Evolutionary conservation across 2,113 vertebrate genomes (phyloP).

Genomic region (Toxostoma redivivum): DNA sequence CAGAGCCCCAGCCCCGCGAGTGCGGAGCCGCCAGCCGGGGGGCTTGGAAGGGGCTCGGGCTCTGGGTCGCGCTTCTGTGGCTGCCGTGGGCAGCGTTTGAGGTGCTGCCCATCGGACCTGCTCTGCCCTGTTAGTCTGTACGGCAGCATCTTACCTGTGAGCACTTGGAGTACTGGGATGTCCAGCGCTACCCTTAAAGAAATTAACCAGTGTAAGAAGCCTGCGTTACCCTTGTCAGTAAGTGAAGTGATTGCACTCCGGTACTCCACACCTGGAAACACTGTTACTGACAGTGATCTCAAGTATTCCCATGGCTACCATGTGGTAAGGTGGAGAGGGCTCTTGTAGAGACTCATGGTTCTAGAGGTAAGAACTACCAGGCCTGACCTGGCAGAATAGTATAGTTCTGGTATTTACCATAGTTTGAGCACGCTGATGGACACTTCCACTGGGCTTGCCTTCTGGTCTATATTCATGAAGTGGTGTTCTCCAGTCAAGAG

Average conservation of each 20-base stretch:
- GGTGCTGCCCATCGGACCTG: not conserved
- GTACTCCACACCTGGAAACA: not conserved
- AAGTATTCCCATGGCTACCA: rapidly evolving
- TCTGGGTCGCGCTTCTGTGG: not conserved
- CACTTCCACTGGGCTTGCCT: rapidly evolving
- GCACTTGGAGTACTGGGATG: rapidly evolving
- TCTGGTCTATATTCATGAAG: not conserved
- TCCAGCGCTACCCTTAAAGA: rapidly evolving
- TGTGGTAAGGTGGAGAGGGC: not conserved
- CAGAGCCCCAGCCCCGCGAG: not conserved
- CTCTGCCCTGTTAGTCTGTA: not conserved
- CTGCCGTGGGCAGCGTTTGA: not conserved
- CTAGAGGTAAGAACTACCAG: not conserved
- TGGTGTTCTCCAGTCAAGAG: not conserved
- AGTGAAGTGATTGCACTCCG: not conserved
- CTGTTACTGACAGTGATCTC: not conserved
- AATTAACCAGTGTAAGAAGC: not conserved
- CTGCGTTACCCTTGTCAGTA: not conserved
- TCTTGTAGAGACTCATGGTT: rapidly evolving
- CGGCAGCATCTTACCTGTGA: not conserved
- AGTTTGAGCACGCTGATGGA: not conserved
- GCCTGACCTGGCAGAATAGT: not conserved
- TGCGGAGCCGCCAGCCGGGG: not conserved
- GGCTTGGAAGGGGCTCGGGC: rapidly evolving
- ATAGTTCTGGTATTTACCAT: not conserved